Base-by-base conservation (phyloP, 2,888 invertebrate species). In the Coenonympha arcania region DNA sequence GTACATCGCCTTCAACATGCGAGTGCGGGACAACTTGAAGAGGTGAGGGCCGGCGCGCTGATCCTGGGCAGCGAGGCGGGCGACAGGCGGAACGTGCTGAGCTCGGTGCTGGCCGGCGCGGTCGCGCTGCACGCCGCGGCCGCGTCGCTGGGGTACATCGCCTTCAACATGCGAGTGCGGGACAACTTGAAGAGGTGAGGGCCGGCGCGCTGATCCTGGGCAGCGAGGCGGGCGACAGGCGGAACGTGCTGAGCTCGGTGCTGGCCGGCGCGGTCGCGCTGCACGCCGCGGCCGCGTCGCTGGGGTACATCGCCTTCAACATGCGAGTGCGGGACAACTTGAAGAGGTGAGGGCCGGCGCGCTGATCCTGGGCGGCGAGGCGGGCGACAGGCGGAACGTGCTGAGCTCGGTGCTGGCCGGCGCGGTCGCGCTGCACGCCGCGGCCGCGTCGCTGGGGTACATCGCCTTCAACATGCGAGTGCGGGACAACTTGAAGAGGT, bases 291-390 rank as follows among this genome's bases (percentile, higher is more conserved):
- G 95, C 95, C 66, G 92, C 95, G 43, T 87, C 95, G 33, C 88
- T 94, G 13, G 95, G 96, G 0, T 94, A 96, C 73, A 94, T 96
- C 71, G 91, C 96, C 54, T 90, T 95, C 57, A 97, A 96, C 66
- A 90, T 92, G 50, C 89, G 95, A 51, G 96, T 96, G 0, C 79
- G 95, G 11, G 92, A 93, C 60, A 94, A 94, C 69, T 76, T 93
- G 31, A 69, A 79, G 22, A 83, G 9, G 91, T 94, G 52, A 97
- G 97, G 96, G 93, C 96, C 11, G 71, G 76, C 46, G 86, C 76
- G 1, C 68, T 87, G 13, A 58, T 87, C 20, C 73, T 87, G 59
- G 58, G 86, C 93, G 68, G 95, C 93, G 54, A 90, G 93, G 51
- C 87, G 92, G 63, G 92, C 89, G 89, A 64, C 87, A 91, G 61